Conservation (phyloP, 2,113 vertebrate species). For the Pomatostomus ruficeps region DNA sequence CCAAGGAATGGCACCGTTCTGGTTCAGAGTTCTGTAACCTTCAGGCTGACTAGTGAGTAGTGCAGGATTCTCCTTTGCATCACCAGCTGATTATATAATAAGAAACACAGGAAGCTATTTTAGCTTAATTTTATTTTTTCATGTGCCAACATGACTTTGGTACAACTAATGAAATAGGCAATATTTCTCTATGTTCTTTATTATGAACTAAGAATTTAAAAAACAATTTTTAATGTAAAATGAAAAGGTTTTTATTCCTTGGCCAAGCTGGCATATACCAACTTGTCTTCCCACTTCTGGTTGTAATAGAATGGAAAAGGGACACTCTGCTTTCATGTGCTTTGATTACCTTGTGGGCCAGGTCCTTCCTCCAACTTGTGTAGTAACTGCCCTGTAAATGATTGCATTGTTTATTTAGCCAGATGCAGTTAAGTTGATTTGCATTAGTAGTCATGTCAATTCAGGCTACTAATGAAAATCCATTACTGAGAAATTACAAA, state of each 20-base stretch:
- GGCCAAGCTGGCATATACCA: slow-evolving; percentile 9
- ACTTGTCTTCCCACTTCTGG: slow-evolving; percentile 36
- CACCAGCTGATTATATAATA: slow-evolving; percentile 58
- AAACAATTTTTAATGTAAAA: slow-evolving; percentile 44
- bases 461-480: slow-evolving; percentile 15
- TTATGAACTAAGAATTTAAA: slow-evolving; percentile 43
- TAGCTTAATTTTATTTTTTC: slow-evolving; percentile 63
- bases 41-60: background rate
- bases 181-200: slow-evolving; percentile 53
- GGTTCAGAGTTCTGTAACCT: background rate
- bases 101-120: slow-evolving; percentile 60
- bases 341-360: background rate
- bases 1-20: background rate
- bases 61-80: slow-evolving; percentile 26
- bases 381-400: background rate
- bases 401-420: slow-evolving; percentile 10
- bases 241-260: slow-evolving; percentile 34
- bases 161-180: slow-evolving; percentile 66
- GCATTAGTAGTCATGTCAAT: background rate
- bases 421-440: background rate
- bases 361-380: background rate
- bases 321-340: slow-evolving; percentile 37
- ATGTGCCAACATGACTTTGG: slow-evolving; percentile 61
- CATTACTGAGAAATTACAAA: background rate
- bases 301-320: slow-evolving; percentile 52